Conservation (phyloP, 2,888 invertebrate genomes). For the Agrotis ipsilon region DNA sequence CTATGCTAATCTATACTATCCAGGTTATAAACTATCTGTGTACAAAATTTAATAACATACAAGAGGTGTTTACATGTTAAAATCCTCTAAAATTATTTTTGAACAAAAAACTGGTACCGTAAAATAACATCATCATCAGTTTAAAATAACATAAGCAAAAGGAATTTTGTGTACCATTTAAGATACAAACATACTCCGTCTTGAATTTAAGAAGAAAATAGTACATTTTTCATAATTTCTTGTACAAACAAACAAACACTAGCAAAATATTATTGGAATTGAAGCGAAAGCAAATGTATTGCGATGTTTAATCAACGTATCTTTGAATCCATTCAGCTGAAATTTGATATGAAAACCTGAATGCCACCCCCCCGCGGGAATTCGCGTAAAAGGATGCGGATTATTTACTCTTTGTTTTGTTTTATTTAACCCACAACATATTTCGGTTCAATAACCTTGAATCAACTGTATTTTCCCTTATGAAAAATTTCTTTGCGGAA, state of each 20-base stretch:
- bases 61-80: not conserved
- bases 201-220: slow-evolving; percentile 31
- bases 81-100: not conserved
- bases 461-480: not conserved
- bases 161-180: slow-evolving; percentile 23
- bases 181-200: slow-evolving; percentile 33
- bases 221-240: slow-evolving; percentile 42
- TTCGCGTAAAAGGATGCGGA: slow-evolving; percentile 34
- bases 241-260: slow-evolving; percentile 39
- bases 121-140: too few relatives aligned
- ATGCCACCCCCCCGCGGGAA: slow-evolving; percentile 48
- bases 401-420: slow-evolving; percentile 30
- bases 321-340: slow-evolving; percentile 76
- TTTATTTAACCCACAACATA: slow-evolving; percentile 25
- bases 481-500: not conserved
- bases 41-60: too few relatives aligned
- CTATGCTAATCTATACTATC: too few relatives aligned
- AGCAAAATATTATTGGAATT: slow-evolving; percentile 44
- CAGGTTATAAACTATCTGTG: too few relatives aligned
- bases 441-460: slow-evolving; percentile 11
- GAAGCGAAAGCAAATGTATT: slow-evolving; percentile 63
- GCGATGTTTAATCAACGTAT: slow-evolving; percentile 74
- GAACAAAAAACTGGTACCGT: not conserved
- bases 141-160: not conserved
- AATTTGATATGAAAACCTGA: slow-evolving; percentile 68